Evolutionary conservation across 1,140 invertebrate genomes (phyloP).

Genomic region (Drosophila rufa): DNA sequence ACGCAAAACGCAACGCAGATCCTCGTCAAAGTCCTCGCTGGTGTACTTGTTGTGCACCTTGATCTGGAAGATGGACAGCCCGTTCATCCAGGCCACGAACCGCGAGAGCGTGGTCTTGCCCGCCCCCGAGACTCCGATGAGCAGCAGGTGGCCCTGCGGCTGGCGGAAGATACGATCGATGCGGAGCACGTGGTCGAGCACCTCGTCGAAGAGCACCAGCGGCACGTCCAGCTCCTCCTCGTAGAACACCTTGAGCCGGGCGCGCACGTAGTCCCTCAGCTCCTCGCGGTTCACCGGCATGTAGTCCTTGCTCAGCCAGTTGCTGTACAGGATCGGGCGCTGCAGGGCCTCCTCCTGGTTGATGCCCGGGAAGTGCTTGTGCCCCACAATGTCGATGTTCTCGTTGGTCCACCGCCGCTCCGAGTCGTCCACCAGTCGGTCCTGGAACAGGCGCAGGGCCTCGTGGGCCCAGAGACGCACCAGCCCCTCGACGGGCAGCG

Average conservation of each 20-base stretch:
- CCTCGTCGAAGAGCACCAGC: constrained; percentile 99
- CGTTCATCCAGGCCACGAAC: constrained; percentile 99
- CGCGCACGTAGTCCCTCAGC: constrained; percentile 97
- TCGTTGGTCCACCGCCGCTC: constrained; percentile 99
- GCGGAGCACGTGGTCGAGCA: constrained; percentile 98
- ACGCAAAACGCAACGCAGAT: constrained; percentile 96
- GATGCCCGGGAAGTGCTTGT: constrained; percentile 97
- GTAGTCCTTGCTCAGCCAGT: constrained; percentile 99
- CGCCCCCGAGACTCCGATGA: constrained; percentile 99
- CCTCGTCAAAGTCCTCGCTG: constrained; percentile 99
- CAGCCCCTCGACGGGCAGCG: constrained; percentile 95
- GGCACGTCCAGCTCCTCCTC: constrained; percentile 99
- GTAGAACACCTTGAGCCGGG: constrained; percentile 99
- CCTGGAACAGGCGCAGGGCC: constrained; percentile 98
- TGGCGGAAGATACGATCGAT: constrained; percentile 99
- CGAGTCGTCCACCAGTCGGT: constrained; percentile 96
- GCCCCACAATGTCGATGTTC: constrained; percentile 97
- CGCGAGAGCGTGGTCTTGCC: constrained; percentile 99
- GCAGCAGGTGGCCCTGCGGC: constrained; percentile 97
- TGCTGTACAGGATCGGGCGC: constrained; percentile 96
- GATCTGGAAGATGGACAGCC: constrained; percentile 98
- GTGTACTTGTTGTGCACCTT: constrained; percentile 99
- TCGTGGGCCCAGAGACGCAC: constrained; percentile 99
- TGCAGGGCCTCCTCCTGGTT: constrained; percentile 93
- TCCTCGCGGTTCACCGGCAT: constrained; percentile 98